These are phyloP conservation scores for Prolemur simus DNA, from an alignment of 2,113 vertebrate species.

Conservation along the genomic window DNA sequence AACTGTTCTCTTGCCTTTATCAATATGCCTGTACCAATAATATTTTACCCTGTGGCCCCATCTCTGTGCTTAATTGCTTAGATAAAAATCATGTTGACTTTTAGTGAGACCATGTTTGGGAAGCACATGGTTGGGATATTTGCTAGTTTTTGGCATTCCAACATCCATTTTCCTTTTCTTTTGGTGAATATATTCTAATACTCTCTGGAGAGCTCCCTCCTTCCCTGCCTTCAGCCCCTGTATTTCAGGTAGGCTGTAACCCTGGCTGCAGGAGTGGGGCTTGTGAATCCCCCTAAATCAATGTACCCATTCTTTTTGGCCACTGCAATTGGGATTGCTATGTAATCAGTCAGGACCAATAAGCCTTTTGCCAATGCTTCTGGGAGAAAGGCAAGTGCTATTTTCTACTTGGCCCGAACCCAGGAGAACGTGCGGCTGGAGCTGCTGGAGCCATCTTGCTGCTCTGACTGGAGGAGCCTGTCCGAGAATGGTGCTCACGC, in stretches of 20 bases:
- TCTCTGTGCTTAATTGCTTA: not conserved
- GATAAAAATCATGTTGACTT: constrained; percentile 15
- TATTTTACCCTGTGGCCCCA: not conserved
- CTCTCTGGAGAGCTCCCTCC: not conserved
- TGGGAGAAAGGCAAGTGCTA: not conserved
- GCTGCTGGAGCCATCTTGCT: not conserved
- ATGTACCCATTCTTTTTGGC: not conserved
- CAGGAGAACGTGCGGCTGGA: not conserved
- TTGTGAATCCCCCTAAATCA: not conserved
- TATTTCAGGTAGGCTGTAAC: not conserved
- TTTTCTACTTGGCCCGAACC: not conserved
- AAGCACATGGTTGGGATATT: not conserved
- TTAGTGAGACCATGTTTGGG: not conserved
- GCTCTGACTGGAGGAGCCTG: not conserved
- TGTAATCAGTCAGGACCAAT: not conserved
- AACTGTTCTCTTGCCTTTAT: not conserved
- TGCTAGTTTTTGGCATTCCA: not conserved
- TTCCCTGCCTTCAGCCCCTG: not conserved
- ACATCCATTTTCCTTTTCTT: not conserved
- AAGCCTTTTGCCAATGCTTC: not conserved
- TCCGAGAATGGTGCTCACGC: not conserved
- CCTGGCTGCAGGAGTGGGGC: not conserved
- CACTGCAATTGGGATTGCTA: not conserved
- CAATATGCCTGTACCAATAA: not conserved
- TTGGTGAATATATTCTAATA: not conserved